Conservation (phyloP, 2,797 vertebrate species). For the Ptychadena robeensis region DNA sequence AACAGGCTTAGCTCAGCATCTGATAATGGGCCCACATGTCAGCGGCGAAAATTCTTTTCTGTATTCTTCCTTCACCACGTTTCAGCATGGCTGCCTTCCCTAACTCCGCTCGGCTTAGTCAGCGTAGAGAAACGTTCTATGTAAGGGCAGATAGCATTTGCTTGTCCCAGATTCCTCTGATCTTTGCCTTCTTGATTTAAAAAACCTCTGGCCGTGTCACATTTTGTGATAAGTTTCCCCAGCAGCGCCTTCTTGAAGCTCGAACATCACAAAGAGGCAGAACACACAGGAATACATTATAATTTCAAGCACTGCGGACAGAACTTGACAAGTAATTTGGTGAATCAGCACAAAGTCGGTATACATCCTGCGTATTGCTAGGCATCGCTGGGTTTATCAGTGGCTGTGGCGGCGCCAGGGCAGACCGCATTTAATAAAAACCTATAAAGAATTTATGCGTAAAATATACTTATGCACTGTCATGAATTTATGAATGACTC, state of each 20-base stretch:
- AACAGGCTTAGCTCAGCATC: slow-evolving; percentile 11
- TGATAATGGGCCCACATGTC: slow-evolving; percentile 4
- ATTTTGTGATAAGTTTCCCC: slow-evolving; percentile 13
- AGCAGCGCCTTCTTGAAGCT: background rate
- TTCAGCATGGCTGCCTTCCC: slow-evolving; percentile 3
- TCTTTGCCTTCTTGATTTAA: slow-evolving; percentile 33
- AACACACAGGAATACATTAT: background rate
- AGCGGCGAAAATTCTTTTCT: slow-evolving; percentile 18
- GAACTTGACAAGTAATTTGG: slow-evolving; percentile 28
- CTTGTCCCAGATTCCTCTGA: slow-evolving; percentile 25
- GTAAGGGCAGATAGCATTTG: slow-evolving; percentile 5
- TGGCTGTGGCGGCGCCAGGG: background rate
- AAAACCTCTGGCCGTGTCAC: slow-evolving; percentile 26
- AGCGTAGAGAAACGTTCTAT: slow-evolving; percentile 24
- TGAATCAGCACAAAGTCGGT: slow-evolving; percentile 14
- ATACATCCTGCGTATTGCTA: slow-evolving; percentile 8
- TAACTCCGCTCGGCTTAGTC: slow-evolving; percentile 30
- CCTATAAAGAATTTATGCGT: slow-evolving; percentile 5
- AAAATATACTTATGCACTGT: background rate
- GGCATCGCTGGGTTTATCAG: slow-evolving; percentile 1
- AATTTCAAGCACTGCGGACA: slow-evolving; percentile 26
- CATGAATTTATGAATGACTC: background rate
- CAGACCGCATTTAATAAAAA: slow-evolving; percentile 21
- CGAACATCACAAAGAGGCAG: background rate
- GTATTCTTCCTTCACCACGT: slow-evolving; percentile 13